These are phyloP conservation scores for Myotis vivesi DNA, from an alignment of 2,797 vertebrate genomes.

Conservation along the genomic window DNA sequence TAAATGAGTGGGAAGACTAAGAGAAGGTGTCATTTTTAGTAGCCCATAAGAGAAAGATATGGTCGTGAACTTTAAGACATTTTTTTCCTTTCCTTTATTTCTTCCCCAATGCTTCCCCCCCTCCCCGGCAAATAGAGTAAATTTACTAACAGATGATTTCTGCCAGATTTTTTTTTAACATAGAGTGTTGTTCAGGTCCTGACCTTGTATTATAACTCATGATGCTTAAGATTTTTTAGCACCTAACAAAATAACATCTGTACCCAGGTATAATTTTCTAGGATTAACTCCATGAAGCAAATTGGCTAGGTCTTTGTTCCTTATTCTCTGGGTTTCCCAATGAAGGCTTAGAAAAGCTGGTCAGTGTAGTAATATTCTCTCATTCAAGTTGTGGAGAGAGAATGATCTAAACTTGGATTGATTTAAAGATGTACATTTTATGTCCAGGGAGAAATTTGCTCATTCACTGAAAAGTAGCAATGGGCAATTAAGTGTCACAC, in stretches of 20 bases:
- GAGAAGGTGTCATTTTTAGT: background rate
- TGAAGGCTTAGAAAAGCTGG: background rate
- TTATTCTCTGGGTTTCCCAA: conserved; percentile 1
- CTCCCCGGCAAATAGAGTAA: background rate
- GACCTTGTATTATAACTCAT: background rate
- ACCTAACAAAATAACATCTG: background rate
- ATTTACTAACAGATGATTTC: background rate
- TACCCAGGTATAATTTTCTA: background rate
- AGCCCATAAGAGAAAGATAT: background rate
- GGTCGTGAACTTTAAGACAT: background rate
- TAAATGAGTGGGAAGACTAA: background rate
- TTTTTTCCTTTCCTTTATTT: background rate
- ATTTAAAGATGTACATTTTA: background rate
- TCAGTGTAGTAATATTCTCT: background rate
- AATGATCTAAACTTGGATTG: background rate
- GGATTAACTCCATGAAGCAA: background rate
- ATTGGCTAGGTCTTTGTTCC: background rate
- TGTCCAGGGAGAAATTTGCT: background rate
- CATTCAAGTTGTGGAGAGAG: background rate
- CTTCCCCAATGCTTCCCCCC: background rate
- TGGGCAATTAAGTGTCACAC: background rate
- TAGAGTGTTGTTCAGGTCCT: background rate
- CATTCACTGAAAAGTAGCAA: background rate
- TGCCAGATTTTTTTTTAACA: background rate
- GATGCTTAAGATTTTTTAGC: background rate